Conservation (phyloP, 2,797 vertebrate genomes). For the Gallinago nigripennis region DNA sequence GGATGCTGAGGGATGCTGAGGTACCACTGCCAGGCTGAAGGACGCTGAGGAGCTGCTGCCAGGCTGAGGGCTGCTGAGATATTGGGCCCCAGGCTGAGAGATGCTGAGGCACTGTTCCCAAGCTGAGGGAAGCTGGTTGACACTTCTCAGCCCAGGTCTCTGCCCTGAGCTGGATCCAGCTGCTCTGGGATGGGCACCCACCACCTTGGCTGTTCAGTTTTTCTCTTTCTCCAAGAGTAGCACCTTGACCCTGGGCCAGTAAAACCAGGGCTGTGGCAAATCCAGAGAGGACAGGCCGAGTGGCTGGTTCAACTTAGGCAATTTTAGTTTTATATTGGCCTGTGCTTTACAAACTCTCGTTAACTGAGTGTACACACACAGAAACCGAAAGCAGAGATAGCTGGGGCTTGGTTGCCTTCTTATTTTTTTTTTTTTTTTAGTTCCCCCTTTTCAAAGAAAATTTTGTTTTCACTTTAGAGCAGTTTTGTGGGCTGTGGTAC, state of each 20-base stretch:
- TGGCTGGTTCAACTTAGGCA: neutral
- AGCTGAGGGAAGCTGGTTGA: neutral
- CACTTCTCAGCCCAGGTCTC: neutral
- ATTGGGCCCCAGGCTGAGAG: neutral
- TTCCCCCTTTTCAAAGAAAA: neutral
- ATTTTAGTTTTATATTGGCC: neutral
- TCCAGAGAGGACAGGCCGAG: neutral
- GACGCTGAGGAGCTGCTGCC: neutral
- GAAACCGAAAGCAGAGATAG: neutral
- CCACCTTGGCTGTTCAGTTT: neutral
- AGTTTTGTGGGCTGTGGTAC: neutral
- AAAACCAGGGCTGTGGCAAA: neutral
- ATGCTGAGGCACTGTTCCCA: neutral
- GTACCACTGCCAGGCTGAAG: neutral
- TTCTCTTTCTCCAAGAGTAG: neutral
- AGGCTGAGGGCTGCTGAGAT: neutral
- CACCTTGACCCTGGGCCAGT: neutral
- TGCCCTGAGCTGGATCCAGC: neutral
- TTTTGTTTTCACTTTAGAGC: neutral
- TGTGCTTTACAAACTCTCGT: neutral
- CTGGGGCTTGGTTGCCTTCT: rapidly evolving
- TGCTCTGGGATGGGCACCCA: neutral
- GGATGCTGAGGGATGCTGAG: neutral
- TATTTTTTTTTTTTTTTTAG: no score
- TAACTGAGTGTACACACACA: neutral